Base-by-base conservation (phyloP, 1,140 invertebrate species). In the Papilio polytes region DNA sequence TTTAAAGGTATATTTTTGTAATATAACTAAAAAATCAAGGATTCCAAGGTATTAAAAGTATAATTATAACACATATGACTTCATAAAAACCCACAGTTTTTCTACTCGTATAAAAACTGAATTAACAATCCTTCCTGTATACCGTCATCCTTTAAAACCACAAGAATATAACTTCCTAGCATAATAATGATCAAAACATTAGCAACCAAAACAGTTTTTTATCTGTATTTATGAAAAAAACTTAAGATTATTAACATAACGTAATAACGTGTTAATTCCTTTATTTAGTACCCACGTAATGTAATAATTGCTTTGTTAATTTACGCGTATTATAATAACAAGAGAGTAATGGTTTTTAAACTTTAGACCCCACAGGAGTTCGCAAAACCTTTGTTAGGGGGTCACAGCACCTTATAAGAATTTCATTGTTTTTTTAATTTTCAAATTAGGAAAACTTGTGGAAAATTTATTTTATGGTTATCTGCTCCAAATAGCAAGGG, bases 61-160 rank as follows among this genome's bases (percentile, higher is more conserved):
- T 56, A 56, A 56, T 56, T 56, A 56, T 15, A 56, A 22, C 20
- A 2, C 59, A 63, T 31, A 31, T 9, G 53, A 15, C 20, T 15
- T 13, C 3, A 26, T n/a, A 70, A 70, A 70, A 70, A 70, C 26
- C 26, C 63, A 56, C n/a, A 56, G n/a, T 70, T 70, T 70, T 70
- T 70, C 13, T 70, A 26, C 13, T 70, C 12, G 15, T 70, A 70
- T 31, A 70, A 70, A 70, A 70, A 70, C 63, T 31, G 22, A 31
- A 70, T 70, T 63, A 70, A 36, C 12, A 70, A 70, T 70, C 63
- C 63, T 70, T 70, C 63, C 63, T 36, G 63, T 8, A 31, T 31
- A 70, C 12, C 63, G 63, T 70, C 63, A 70, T 70, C 63, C 26
- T 31, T 70, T 15, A 31, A 70, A 70, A 36, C 63, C 63, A 70